A percentile compares a stretch with the other conserved stretches of the same genome.
These are phyloP conservation scores for Galemys pyrenaicus DNA, from an alignment of 2,113 vertebrate genomes.

Conservation along the genomic window DNA sequence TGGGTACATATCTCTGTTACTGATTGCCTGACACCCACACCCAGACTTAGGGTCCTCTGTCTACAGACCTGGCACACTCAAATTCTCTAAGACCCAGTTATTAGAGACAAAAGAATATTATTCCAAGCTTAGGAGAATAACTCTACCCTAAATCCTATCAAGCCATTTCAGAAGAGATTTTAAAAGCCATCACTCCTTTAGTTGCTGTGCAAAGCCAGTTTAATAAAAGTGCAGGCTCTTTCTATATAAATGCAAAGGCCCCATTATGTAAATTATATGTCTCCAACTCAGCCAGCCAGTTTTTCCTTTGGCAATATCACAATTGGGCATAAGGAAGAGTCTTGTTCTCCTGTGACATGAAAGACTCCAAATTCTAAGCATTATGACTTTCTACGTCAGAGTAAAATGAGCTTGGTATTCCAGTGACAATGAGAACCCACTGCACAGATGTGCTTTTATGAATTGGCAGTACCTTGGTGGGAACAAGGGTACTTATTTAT, in stretches of 20 bases:
- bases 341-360: background rate
- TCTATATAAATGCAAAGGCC: background rate
- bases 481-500: background rate
- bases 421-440: background rate
- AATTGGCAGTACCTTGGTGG: background rate
- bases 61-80: background rate
- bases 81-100: background rate
- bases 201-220: background rate
- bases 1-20: conserved; percentile 76
- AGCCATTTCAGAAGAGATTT: conserved; percentile 69
- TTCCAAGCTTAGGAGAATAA: background rate
- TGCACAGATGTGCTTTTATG: background rate
- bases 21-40: background rate
- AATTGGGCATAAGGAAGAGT: background rate
- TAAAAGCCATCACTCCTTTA: conserved; percentile 71
- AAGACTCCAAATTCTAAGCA: background rate
- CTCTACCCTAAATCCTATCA: conserved; percentile 7
- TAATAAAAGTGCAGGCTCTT: background rate
- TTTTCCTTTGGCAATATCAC: background rate
- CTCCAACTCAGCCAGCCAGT: background rate
- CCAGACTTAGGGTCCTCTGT: background rate
- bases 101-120: background rate
- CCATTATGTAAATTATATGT: background rate
- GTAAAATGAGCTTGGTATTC: background rate
- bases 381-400: background rate